Evolutionary conservation across 2,113 vertebrate species (phyloP).

Genomic region (Pollachius pollachius): DNA sequence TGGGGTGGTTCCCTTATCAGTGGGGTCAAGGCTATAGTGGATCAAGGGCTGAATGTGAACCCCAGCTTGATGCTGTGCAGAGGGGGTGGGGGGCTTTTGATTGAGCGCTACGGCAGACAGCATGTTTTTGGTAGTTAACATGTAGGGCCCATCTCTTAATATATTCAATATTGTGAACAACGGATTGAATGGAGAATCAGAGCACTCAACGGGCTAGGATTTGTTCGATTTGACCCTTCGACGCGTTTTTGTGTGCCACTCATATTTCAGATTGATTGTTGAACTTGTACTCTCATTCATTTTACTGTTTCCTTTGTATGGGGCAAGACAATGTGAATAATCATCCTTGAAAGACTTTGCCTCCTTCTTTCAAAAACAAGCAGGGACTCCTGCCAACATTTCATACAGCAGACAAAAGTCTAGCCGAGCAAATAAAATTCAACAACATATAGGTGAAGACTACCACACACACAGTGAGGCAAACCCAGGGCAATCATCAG

Average conservation of each 20-base stretch:
- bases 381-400: no score
- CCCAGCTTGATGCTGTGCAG: slow-evolving; percentile 18
- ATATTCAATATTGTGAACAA: slow-evolving; percentile 28
- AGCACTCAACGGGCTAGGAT: slow-evolving; percentile 46
- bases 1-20: slow-evolving; percentile 12
- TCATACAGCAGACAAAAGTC: no score
- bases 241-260: slow-evolving; percentile 31
- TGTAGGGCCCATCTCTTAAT: slow-evolving; percentile 30
- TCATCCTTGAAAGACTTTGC: background rate
- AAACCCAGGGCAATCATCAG: no score
- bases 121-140: slow-evolving; percentile 38
- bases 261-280: slow-evolving; percentile 2
- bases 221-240: slow-evolving; percentile 56
- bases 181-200: slow-evolving; percentile 41
- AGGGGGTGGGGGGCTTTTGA: slow-evolving; percentile 32
- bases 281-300: background rate
- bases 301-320: background rate
- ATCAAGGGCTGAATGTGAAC: slow-evolving; percentile 19
- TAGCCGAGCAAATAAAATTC: no score
- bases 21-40: slow-evolving; percentile 13
- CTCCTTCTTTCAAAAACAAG: no score
- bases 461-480: no score
- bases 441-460: no score
- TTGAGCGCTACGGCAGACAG: slow-evolving; percentile 37
- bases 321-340: slow-evolving; percentile 2